A percentile compares a stretch with the other conserved stretches of the same genome.
phyloP scores from a whole-genome alignment of 2,113 vertebrate species.

The Phalacrocorax carbo region DNA sequence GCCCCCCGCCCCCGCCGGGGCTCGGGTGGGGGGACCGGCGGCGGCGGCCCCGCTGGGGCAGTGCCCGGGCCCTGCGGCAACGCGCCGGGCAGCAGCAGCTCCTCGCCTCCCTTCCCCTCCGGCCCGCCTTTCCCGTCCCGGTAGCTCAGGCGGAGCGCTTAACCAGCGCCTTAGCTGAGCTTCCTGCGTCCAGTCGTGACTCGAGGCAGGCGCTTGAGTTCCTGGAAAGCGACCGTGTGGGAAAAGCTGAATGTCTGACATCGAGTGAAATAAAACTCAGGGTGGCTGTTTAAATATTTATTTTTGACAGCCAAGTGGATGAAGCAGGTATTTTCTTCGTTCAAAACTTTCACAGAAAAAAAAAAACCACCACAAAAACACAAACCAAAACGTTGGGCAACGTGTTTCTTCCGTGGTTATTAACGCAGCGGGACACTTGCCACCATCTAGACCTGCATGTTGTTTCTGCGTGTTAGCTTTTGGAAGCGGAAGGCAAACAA shows the following conservation, averaged over 20 bases:
- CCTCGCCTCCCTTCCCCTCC: fast-evolving
- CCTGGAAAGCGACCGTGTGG: neutral
- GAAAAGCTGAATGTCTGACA: neutral
- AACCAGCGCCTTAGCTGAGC: fast-evolving
- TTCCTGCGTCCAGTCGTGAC: fast-evolving
- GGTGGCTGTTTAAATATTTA: fast-evolving
- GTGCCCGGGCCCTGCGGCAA: too few relatives aligned
- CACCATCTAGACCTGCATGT: fast-evolving
- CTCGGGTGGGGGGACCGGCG: too few relatives aligned
- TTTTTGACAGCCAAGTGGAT: neutral
- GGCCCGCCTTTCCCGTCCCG: fast-evolving
- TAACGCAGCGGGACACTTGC: neutral
- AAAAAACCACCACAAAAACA: too few relatives aligned
- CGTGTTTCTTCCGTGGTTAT: neutral
- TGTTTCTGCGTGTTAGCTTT: neutral
- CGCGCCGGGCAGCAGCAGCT: fast-evolving
- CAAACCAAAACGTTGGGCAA: too few relatives aligned
- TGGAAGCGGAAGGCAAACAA: neutral
- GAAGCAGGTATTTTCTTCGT: fast-evolving
- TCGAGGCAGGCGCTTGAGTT: too few relatives aligned
- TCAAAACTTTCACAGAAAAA: neutral
- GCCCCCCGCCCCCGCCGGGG: too few relatives aligned
- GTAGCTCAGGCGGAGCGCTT: fast-evolving
- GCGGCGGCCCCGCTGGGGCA: too few relatives aligned
- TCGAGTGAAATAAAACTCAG: neutral